Evolutionary conservation across 2,888 invertebrate species (phyloP).

Genomic region (Nemoura dubitans): DNA sequence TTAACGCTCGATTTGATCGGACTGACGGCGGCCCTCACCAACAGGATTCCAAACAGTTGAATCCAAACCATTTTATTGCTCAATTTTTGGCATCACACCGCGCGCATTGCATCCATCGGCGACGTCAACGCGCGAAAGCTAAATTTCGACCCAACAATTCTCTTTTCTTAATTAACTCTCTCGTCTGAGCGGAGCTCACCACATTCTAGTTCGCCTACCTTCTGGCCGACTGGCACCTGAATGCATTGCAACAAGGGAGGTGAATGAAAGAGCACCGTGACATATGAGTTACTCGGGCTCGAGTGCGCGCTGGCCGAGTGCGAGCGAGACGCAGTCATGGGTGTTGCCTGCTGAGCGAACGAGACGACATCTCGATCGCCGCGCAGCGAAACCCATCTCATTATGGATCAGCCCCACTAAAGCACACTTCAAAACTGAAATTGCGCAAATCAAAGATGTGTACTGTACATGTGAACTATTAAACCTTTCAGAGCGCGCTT

Average conservation of each 20-base stretch:
- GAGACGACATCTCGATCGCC: neutral
- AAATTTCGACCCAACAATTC: neutral
- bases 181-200: neutral
- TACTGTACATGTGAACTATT: neutral
- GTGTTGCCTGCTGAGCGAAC: too few relatives aligned
- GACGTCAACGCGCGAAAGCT: too few relatives aligned
- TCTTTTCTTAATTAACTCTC: neutral
- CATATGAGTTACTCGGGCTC: constrained; percentile 26
- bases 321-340: neutral
- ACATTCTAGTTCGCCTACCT: neutral
- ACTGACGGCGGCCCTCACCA: neutral
- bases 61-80: too few relatives aligned
- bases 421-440: neutral
- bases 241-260: neutral
- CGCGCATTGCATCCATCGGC: neutral
- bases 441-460: neutral
- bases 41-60: neutral
- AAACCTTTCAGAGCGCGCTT: neutral
- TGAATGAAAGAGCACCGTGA: neutral
- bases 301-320: neutral
- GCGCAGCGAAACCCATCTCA: neutral
- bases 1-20: neutral
- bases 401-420: neutral
- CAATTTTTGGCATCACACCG: neutral
- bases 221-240: neutral